Evolutionary conservation across 1,140 invertebrate species (phyloP).

Genomic region (Mercenaria mercenaria): DNA sequence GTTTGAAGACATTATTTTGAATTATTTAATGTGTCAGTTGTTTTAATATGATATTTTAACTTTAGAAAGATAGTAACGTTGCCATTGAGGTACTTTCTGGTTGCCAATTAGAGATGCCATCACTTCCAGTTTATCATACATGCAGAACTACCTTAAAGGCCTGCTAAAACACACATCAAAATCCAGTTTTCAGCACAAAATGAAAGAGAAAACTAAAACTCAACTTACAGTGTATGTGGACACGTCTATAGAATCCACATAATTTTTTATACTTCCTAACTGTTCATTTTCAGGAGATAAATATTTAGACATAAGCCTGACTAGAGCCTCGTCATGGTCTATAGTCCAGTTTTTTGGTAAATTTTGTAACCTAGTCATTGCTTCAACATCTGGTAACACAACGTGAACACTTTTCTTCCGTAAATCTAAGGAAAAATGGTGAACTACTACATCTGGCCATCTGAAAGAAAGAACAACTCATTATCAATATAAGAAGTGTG

Average conservation of each 20-base stretch:
- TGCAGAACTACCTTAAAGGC: too few species aligned
- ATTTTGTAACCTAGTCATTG: slow-evolving; percentile 75
- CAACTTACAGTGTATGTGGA: slow-evolving; percentile 83
- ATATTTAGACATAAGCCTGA: slow-evolving; percentile 82
- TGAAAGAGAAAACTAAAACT: background rate
- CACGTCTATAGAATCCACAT: slow-evolving; percentile 84
- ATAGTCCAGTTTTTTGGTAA: slow-evolving; percentile 81
- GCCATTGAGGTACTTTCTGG: too few species aligned
- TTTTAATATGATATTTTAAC: too few species aligned
- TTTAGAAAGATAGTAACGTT: too few species aligned
- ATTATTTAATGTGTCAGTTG: too few species aligned
- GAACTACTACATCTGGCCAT: slow-evolving; percentile 81
- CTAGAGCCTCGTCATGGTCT: slow-evolving; percentile 84
- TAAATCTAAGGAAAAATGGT: slow-evolving; percentile 77
- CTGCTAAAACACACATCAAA: too few species aligned
- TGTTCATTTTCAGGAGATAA: slow-evolving; percentile 81
- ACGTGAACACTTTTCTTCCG: slow-evolving; percentile 70
- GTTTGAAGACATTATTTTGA: too few species aligned
- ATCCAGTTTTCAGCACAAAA: too few species aligned
- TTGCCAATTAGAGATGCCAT: too few species aligned
- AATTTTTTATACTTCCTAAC: slow-evolving; percentile 82
- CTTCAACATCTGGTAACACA: slow-evolving; percentile 74
- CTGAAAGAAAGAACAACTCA: slow-evolving; percentile 64
- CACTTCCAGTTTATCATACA: too few species aligned
- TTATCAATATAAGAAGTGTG: too few species aligned